Evolutionary conservation across 2,113 vertebrate species (phyloP).

Genomic region (Rhagologus leucostigma): DNA sequence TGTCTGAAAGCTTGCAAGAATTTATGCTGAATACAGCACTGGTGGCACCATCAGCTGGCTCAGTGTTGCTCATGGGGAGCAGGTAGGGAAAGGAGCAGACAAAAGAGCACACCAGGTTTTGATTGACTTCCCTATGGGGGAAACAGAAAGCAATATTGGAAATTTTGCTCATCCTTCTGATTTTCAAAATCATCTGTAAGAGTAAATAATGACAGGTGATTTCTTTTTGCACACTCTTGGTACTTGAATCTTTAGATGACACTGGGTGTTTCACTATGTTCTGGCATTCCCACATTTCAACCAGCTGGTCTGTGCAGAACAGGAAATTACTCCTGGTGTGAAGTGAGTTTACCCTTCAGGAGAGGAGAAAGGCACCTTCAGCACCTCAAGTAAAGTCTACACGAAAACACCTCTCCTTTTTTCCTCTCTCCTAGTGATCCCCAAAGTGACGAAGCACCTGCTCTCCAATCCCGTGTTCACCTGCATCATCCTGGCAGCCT

Average conservation of each 20-base stretch:
- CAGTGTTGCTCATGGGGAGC: not conserved
- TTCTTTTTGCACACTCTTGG: not conserved
- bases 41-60: accelerated
- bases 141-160: not conserved
- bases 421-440: constrained; percentile 82
- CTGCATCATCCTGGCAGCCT: constrained; percentile 93
- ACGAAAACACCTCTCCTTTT: not conserved
- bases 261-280: not conserved
- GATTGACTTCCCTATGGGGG: not conserved
- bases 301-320: not conserved
- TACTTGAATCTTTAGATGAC: not conserved
- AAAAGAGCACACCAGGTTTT: not conserved
- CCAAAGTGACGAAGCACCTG: constrained; percentile 93
- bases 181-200: not conserved
- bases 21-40: not conserved
- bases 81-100: not conserved
- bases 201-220: not conserved
- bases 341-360: not conserved
- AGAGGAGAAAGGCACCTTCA: not conserved
- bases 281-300: not conserved
- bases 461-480: constrained; percentile 97
- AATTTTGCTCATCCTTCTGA: not conserved
- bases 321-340: not conserved
- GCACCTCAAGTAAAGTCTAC: not conserved
- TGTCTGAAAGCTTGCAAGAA: not conserved